These are phyloP conservation scores for Metalampra italica DNA, from an alignment of 2,888 invertebrate genomes.

Conservation along the genomic window DNA sequence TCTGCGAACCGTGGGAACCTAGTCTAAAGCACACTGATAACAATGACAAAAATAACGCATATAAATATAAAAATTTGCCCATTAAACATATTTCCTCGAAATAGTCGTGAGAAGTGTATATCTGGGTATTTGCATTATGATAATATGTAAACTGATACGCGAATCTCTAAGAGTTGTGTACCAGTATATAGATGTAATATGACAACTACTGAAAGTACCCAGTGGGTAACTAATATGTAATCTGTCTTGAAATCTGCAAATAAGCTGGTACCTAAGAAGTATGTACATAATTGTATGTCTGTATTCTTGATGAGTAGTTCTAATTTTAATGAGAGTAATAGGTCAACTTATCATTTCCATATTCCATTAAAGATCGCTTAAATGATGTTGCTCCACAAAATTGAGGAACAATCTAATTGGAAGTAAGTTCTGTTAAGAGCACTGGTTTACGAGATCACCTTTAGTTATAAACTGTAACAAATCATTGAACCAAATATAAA, in stretches of 20 bases:
- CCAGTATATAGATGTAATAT: not conserved
- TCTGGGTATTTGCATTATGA: conserved; percentile 1
- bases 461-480: too few relatives aligned
- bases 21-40: conserved; percentile 23
- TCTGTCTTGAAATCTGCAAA: too few relatives aligned
- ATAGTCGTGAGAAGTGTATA: conserved; percentile 32
- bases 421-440: too few relatives aligned
- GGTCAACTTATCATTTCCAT: too few relatives aligned
- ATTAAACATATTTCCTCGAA: conserved; percentile 42
- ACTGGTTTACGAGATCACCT: too few relatives aligned
- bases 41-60: conserved; percentile 19
- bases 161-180: not conserved
- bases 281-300: not conserved
- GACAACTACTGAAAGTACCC: not conserved
- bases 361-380: too few relatives aligned
- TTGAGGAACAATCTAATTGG: too few relatives aligned
- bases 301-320: not conserved
- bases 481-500: too few relatives aligned
- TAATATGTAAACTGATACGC: conserved; percentile 15
- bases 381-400: too few relatives aligned
- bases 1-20: conserved; percentile 59
- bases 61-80: conserved; percentile 40
- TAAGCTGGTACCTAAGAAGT: not conserved
- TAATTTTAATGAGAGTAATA: too few relatives aligned
- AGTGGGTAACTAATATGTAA: not conserved